Base-by-base conservation (phyloP, 2,797 vertebrate species). In the Eulemur albifrons region DNA sequence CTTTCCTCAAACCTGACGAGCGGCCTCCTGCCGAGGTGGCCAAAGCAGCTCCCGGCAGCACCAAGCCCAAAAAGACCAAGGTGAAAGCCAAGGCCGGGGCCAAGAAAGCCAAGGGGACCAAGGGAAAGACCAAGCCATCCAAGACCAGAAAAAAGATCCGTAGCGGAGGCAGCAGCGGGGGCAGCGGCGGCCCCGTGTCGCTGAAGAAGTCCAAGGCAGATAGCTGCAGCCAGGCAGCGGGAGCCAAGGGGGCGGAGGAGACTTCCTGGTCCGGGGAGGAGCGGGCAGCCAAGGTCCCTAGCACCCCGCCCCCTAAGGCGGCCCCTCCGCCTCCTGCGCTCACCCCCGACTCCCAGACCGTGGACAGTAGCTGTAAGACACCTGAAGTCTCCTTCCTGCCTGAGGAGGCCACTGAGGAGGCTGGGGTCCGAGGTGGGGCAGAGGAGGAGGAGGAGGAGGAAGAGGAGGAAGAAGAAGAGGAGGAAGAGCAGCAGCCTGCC, bases 321-420 rank as follows among this genome's bases (percentile, higher is more conserved):
- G 95, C 97, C 25, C 96, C 98, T 1, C 99, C 99, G 5, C 98
- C 98, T 12, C 98, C 99, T 9, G 99, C 99, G 13, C 99, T 99
- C 21, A 99, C 99, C 0, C 99, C 99, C 0, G 99, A 99, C 97
- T 99, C 99, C 0, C 99, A 99, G 98, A 99, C 99, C 0, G 99
- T 99, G 50, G 99, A 99, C 98, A 99, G 99, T 97, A 99, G 99
- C 97, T 99, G 99, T 88, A 99, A 99, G 98, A 99, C 99, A 0
- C 99, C 99, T 0, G 99, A 99, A 54, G 98, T 99, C 23, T 99
- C 99, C 35, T 99, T 99, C 94, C 93, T 99, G 35, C 98, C 98
- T 0, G 99, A 99, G 83, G 99, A 99, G 52, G 98, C 98, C 0
- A 70, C 96, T 0, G 93, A 97, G 73, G 91, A 98, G 96, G 52